Conservation (phyloP, 92 coral and sea anemone species). For the Paragorgia papillata region DNA sequence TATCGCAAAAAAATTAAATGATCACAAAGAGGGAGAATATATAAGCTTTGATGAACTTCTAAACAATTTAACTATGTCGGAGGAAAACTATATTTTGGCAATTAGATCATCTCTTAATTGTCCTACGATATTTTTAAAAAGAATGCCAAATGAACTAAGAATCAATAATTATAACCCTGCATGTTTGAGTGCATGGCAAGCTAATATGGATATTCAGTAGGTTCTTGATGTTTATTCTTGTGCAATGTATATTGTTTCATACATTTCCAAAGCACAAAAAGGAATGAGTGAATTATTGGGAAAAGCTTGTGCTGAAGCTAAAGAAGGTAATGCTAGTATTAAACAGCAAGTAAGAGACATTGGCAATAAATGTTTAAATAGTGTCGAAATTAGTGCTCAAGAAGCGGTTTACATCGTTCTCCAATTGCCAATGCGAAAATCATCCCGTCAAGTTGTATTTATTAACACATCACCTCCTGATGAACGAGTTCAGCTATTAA, state of each 20-base stretch:
- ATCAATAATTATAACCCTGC: no score
- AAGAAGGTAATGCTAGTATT: constrained; percentile 56
- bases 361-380: constrained; percentile 53
- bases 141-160: constrained; percentile 69
- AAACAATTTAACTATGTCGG: constrained; percentile 2
- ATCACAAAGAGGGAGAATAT: constrained; percentile 15
- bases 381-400: constrained; percentile 56
- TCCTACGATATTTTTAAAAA: constrained; percentile 58
- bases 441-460: constrained; percentile 50
- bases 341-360: constrained; percentile 66
- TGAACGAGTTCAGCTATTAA: no score
- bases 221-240: constrained; percentile 67
- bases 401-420: constrained; percentile 56
- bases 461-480: constrained; percentile 46
- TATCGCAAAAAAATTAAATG: constrained; percentile 27
- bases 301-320: constrained; percentile 64
- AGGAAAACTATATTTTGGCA: constrained; percentile 11
- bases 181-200: constrained; percentile 69
- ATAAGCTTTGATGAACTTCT: constrained; percentile 25
- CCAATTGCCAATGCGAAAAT: no score
- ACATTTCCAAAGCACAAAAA: constrained; percentile 73
- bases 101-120: constrained; percentile 30
- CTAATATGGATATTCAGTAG: constrained; percentile 69
- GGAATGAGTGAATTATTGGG: constrained; percentile 68
- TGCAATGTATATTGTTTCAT: constrained; percentile 60